Conservation (phyloP, 2,113 vertebrate species). For the Mixornis gularis region DNA sequence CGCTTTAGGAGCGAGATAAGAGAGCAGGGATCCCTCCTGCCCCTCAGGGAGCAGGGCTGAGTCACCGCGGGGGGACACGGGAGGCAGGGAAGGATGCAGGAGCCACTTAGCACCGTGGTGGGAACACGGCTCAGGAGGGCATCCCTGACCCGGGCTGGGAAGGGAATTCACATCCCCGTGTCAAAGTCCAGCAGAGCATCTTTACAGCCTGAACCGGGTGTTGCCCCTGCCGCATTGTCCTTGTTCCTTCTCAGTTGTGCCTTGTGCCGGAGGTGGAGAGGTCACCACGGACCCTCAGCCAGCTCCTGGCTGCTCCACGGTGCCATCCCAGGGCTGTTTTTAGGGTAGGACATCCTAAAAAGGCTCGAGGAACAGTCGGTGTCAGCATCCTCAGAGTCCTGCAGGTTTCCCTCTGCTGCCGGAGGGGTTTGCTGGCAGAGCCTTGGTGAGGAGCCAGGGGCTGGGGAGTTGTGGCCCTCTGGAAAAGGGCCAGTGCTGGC, state of each 20-base stretch:
- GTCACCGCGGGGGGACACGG: accelerated
- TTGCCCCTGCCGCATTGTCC: accelerated
- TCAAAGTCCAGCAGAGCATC: not conserved
- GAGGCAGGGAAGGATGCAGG: not conserved
- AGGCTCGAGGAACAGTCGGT: accelerated
- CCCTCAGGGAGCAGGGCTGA: not conserved
- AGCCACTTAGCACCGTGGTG: not conserved
- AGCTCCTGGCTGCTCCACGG: accelerated
- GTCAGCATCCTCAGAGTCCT: not conserved
- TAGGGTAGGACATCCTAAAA: not conserved
- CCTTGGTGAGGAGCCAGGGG: not conserved
- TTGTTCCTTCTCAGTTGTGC: accelerated
- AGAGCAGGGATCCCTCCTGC: not conserved
- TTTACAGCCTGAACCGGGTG: accelerated
- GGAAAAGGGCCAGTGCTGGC: not conserved
- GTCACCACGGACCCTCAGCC: not conserved
- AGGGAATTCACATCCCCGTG: not conserved
- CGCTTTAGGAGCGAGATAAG: conserved; percentile 21
- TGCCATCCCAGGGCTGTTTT: not conserved
- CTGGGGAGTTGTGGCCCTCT: not conserved
- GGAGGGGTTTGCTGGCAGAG: not conserved
- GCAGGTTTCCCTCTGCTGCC: not conserved
- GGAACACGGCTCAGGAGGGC: not conserved
- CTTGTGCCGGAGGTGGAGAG: not conserved
- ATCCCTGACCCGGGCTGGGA: not conserved